These are phyloP conservation scores for Drosophila repleta DNA, from an alignment of 1,140 invertebrate species.

Conservation along the genomic window DNA sequence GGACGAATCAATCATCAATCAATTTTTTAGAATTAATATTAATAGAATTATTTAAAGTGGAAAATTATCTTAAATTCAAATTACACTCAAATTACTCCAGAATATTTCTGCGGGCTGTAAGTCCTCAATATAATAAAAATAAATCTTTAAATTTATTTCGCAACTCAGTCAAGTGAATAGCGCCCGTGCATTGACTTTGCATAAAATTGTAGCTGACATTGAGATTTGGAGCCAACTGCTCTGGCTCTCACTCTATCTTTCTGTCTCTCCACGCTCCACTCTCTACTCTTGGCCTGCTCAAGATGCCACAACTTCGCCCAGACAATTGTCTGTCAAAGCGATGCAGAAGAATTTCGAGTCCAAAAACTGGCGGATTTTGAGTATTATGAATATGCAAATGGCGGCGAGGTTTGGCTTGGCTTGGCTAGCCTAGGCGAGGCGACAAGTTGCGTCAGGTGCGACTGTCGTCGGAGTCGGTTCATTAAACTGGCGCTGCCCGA, in stretches of 20 bases:
- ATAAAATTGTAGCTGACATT: slow-evolving; percentile 6
- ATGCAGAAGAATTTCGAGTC: slow-evolving; percentile 18
- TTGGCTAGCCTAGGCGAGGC: slow-evolving; percentile 16
- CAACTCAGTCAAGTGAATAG: no score
- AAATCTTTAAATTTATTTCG: not conserved
- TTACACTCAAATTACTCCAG: no score
- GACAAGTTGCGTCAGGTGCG: slow-evolving; percentile 58
- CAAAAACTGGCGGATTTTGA: slow-evolving; percentile 16
- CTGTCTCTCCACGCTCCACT: no score
- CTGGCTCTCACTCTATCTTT: not conserved
- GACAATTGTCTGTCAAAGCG: slow-evolving; percentile 54
- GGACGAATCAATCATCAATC: no score
- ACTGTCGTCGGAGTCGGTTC: slow-evolving; percentile 50
- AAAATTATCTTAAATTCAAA: no score
- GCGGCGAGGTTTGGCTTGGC: no score
- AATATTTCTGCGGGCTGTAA: no score
- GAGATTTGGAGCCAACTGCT: not conserved
- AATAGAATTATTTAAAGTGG: no score
- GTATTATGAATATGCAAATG: slow-evolving; percentile 73
- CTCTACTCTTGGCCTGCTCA: slow-evolving; percentile 55
- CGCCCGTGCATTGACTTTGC: no score
- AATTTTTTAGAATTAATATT: no score
- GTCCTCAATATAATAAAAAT: no score
- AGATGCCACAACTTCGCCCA: slow-evolving; percentile 46
- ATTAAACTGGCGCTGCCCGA: slow-evolving; percentile 59